Percentiles rank a stretch among this genome's conserved stretches.
Evolutionary conservation across 2,888 invertebrate species (phyloP).

Genomic region (Schizotus pectinicornis): DNA sequence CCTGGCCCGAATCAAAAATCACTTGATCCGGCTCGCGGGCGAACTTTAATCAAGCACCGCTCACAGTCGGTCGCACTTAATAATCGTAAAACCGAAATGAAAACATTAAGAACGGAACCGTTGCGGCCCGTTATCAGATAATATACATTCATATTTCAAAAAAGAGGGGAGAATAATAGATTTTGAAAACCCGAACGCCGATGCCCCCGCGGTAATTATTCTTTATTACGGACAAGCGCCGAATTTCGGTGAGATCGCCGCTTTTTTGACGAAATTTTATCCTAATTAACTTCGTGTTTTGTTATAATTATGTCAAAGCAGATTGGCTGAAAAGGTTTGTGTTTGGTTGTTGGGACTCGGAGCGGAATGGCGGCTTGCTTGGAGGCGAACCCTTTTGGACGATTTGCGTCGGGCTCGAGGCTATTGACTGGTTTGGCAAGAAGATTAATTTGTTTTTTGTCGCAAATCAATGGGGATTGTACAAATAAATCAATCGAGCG

Average conservation of each 20-base stretch:
- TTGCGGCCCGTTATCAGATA: slow-evolving; percentile 17
- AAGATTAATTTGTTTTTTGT: no score
- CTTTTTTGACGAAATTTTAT: no score
- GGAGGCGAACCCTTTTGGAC: no score
- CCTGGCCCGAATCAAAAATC: slow-evolving; percentile 30
- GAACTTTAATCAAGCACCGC: slow-evolving; percentile 33
- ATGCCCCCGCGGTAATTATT: slow-evolving; percentile 16
- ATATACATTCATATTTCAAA: slow-evolving; percentile 26
- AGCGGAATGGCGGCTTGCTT: no score
- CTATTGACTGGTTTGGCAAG: no score
- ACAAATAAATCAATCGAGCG: no score
- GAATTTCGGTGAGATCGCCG: background rate
- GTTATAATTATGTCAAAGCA: no score
- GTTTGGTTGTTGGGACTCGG: no score
- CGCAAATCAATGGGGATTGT: no score
- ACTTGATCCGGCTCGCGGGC: slow-evolving; percentile 30
- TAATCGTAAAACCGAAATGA: slow-evolving; percentile 37
- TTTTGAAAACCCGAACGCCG: slow-evolving; percentile 14
- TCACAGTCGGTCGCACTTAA: slow-evolving; percentile 34
- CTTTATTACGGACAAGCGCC: slow-evolving; percentile 12
- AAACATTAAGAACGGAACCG: slow-evolving; percentile 30
- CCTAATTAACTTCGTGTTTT: no score
- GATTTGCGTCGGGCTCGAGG: no score
- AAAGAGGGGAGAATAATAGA: slow-evolving; percentile 17
- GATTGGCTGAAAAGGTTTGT: no score